Evolutionary conservation across 2,888 invertebrate genomes (phyloP).

Genomic region (Oscheius onirici): DNA sequence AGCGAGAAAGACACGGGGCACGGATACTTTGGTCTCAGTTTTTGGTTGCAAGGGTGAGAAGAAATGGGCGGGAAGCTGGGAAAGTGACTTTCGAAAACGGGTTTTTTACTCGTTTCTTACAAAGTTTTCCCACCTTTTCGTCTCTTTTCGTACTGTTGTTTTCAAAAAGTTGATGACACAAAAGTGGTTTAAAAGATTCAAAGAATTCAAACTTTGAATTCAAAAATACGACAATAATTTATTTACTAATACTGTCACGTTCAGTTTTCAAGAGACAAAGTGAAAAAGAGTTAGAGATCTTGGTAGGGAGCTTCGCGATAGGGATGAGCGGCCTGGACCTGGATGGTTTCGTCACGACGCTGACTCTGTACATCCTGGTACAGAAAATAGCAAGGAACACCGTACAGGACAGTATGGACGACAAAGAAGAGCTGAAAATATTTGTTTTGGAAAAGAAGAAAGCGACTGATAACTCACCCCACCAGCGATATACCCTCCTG

Average conservation of each 20-base stretch:
- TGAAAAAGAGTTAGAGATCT: slow-evolving; percentile 27
- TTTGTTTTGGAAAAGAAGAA: background rate
- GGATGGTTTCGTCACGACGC: slow-evolving; percentile 35
- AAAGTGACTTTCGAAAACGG: too few species aligned
- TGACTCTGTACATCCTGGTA: slow-evolving; percentile 57
- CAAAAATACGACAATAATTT: background rate
- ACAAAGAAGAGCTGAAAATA: slow-evolving; percentile 66
- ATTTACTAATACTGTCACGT: background rate
- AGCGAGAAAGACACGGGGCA: slow-evolving; percentile 15
- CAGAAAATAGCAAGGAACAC: slow-evolving; percentile 61
- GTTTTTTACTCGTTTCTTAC: too few species aligned
- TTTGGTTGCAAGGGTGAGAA: too few species aligned
- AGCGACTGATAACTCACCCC: slow-evolving; percentile 52
- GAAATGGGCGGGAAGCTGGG: too few species aligned
- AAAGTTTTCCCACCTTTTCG: too few species aligned
- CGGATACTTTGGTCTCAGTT: background rate
- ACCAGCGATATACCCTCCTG: slow-evolving; percentile 66
- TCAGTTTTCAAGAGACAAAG: too few species aligned
- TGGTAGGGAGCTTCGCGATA: slow-evolving; percentile 36
- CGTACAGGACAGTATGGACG: slow-evolving; percentile 62
- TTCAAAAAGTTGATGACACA: too few species aligned
- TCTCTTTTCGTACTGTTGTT: too few species aligned
- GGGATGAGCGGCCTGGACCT: slow-evolving; percentile 49
- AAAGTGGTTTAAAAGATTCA: too few species aligned
- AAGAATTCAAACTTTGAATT: too few species aligned